Evolutionary conservation across 1,140 invertebrate genomes (phyloP).

Genomic region (Lepidurus arcticus): DNA sequence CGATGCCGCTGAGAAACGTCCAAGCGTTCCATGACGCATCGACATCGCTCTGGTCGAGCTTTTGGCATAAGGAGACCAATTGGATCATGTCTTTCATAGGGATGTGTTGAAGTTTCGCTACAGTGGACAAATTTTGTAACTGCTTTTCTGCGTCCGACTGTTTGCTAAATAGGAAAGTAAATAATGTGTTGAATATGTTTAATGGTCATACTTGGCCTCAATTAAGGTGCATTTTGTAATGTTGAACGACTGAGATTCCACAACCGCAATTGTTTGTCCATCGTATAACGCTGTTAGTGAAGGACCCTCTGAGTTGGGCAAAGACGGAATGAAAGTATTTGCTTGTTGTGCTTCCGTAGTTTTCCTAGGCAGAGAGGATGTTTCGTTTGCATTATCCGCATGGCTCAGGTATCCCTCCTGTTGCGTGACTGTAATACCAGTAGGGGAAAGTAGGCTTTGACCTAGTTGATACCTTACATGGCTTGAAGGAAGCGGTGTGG

Average conservation of each 20-base stretch:
- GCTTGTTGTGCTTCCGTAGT: background rate
- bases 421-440: background rate
- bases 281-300: constrained; percentile 24
- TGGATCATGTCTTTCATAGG: constrained; percentile 37
- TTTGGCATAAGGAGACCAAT: constrained; percentile 39
- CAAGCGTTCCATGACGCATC: constrained; percentile 24
- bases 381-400: background rate
- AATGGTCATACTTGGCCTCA: constrained; percentile 62
- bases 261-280: constrained; percentile 71
- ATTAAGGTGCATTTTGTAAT: constrained; percentile 71
- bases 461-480: background rate
- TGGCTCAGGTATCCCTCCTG: background rate
- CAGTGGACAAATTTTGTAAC: constrained; percentile 32
- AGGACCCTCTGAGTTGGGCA: background rate
- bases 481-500: background rate
- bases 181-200: constrained; percentile 41
- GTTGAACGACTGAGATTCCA: constrained; percentile 60
- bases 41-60: constrained; percentile 33
- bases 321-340: background rate
- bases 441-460: constrained; percentile 14
- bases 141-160: constrained; percentile 34
- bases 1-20: constrained; percentile 60
- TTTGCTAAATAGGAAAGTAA: constrained; percentile 28
- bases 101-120: constrained; percentile 36
- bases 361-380: background rate